A percentile compares a stretch with the other conserved stretches of the same genome.
These are phyloP conservation scores for Conops quadrifasciatus DNA, from an alignment of 2,888 invertebrate genomes.

Conservation along the genomic window DNA sequence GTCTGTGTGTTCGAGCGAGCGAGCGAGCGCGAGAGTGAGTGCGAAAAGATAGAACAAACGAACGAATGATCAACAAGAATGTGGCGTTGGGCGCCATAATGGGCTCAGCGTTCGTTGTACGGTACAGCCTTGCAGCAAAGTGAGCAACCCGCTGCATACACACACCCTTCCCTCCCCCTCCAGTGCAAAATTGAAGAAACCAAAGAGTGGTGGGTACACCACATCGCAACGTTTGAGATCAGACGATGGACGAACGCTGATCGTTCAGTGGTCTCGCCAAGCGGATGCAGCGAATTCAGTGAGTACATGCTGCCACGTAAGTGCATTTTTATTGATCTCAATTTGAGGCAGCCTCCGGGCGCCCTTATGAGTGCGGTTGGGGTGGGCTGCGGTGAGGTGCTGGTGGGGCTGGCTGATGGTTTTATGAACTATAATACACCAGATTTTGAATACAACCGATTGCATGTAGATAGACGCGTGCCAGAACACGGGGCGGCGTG, in stretches of 20 bases:
- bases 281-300: neutral
- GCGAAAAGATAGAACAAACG: neutral
- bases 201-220: no score
- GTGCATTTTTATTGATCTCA: constrained; percentile 34
- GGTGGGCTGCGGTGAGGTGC: no score
- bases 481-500: no score
- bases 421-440: no score
- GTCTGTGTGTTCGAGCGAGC: neutral
- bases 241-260: no score
- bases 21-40: neutral
- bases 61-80: no score
- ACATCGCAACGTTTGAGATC: constrained; percentile 23
- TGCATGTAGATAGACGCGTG: no score
- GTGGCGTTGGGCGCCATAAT: constrained; percentile 27
- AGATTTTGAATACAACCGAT: no score
- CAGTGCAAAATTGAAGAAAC: neutral
- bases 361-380: no score
- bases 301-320: constrained; percentile 29
- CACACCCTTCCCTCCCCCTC: neutral
- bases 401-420: no score
- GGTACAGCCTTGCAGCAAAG: neutral
- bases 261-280: no score
- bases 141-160: neutral
- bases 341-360: neutral
- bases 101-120: constrained; percentile 22